A percentile compares a stretch with the other conserved stretches of the same genome.
These are phyloP conservation scores for Oreochromis grahami DNA, from an alignment of 2,797 vertebrate species.

Conservation along the genomic window DNA sequence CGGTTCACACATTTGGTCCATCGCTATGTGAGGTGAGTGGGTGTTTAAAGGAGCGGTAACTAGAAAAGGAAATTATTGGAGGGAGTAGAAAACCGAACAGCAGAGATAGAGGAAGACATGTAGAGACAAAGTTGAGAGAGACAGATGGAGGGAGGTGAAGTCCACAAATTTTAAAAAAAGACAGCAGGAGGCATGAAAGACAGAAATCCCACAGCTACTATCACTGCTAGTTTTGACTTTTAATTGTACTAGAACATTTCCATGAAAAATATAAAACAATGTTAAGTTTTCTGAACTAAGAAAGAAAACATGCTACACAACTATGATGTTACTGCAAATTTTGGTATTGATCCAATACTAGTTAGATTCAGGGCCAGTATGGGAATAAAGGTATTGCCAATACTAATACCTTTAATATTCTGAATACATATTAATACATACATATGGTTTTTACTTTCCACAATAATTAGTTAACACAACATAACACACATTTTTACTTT, in stretches of 20 bases:
- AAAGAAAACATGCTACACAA: not conserved
- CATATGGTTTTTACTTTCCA: not conserved
- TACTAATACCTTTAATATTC: not conserved
- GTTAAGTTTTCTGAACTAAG: not conserved
- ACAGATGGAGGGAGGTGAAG: slow-evolving; percentile 30
- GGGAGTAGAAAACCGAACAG: slow-evolving; percentile 25
- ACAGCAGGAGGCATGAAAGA: not conserved
- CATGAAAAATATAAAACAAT: not conserved
- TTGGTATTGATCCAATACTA: not conserved
- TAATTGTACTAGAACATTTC: not conserved
- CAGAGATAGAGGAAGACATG: not conserved
- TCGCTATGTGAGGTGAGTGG: slow-evolving; percentile 52
- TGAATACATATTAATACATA: not conserved
- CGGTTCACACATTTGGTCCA: slow-evolving; percentile 31
- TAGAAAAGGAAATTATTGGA: slow-evolving; percentile 37
- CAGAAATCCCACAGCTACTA: not conserved
- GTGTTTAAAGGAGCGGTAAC: slow-evolving; percentile 34
- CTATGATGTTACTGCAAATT: not conserved
- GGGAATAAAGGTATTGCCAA: not conserved
- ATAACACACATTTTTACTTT: not conserved
- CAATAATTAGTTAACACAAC: not conserved
- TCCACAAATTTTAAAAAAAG: not conserved
- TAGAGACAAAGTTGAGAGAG: slow-evolving; percentile 11
- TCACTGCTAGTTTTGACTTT: not conserved
- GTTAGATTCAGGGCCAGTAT: accelerated